Evolutionary conservation across 1,140 invertebrate genomes (phyloP).

Genomic region (Ridgeia piscesae): DNA sequence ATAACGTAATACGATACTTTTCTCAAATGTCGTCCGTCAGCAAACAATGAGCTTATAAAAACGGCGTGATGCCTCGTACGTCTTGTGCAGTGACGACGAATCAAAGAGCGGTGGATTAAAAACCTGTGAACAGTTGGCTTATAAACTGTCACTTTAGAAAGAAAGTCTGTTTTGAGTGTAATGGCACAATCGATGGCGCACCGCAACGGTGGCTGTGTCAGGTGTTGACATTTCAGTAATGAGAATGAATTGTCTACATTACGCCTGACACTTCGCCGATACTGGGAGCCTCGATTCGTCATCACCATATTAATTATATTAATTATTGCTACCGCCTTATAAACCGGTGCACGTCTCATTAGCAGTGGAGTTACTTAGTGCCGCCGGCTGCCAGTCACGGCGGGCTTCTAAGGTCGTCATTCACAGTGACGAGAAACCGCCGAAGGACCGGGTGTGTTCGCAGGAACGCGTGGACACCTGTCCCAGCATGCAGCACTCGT

Average conservation of each 20-base stretch:
- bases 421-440: background rate
- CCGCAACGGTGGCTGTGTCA: background rate
- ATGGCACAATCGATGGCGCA: background rate
- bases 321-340: background rate
- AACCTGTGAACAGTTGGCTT: background rate
- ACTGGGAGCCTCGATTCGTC: background rate
- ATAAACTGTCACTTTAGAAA: background rate
- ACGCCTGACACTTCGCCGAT: background rate
- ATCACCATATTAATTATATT: background rate
- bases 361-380: background rate
- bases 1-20: background rate
- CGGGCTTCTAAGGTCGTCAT: background rate
- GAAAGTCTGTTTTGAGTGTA: background rate
- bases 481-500: background rate
- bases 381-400: background rate
- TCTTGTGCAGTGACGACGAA: background rate
- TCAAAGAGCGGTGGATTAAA: background rate
- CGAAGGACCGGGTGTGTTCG: background rate
- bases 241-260: background rate
- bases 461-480: background rate
- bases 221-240: slow-evolving; percentile 1
- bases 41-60: background rate
- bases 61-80: background rate
- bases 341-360: background rate
- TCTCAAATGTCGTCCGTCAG: background rate